Conservation (phyloP, 2,797 vertebrate genomes). For the Lepus oiostolus region DNA sequence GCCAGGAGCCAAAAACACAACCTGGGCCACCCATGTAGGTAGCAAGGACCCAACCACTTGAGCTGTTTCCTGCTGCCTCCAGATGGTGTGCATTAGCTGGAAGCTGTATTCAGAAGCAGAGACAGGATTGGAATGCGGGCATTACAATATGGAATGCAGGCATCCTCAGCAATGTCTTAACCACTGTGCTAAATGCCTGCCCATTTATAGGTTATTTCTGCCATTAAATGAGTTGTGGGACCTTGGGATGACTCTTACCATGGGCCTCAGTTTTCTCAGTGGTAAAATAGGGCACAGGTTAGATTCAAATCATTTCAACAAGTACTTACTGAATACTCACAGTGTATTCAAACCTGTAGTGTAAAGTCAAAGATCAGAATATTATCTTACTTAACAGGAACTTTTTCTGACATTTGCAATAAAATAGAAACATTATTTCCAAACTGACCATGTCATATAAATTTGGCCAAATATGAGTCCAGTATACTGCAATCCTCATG, state of each 20-base stretch:
- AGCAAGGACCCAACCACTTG: too few species aligned
- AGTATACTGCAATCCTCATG: not conserved
- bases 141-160: too few species aligned
- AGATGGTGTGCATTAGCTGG: too few species aligned
- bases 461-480: not conserved
- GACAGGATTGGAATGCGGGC: too few species aligned
- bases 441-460: not conserved
- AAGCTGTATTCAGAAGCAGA: too few species aligned
- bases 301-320: not conserved
- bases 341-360: not conserved
- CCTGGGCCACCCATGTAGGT: too few species aligned
- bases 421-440: not conserved
- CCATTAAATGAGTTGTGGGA: not conserved
- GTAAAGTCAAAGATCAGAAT: not conserved
- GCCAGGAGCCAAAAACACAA: too few species aligned
- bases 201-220: not conserved
- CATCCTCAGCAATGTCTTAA: too few species aligned
- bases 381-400: not conserved
- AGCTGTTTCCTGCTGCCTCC: too few species aligned
- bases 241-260: not conserved
- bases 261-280: not conserved
- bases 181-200: too few species aligned
- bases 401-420: not conserved
- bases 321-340: not conserved
- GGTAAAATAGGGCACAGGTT: not conserved